Evolutionary conservation across 1,140 invertebrate genomes (phyloP).

Genomic region (Diorhabda elongata): DNA sequence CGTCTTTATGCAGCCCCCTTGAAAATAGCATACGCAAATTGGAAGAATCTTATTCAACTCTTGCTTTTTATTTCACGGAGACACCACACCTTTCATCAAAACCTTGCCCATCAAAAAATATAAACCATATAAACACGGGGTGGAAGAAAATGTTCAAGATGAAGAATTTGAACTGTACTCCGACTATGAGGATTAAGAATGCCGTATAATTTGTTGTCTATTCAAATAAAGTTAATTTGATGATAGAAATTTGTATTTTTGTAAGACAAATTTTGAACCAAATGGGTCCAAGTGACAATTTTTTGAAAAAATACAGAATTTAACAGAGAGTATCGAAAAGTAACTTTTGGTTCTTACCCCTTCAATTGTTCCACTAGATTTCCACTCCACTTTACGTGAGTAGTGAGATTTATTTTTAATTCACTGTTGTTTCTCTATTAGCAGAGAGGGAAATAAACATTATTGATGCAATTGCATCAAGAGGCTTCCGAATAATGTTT

Average conservation of each 20-base stretch:
- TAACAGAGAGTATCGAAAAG: no score
- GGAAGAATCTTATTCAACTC: constrained; percentile 12
- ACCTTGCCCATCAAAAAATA: constrained; percentile 1
- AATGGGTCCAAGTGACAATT: background rate
- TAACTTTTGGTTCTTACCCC: no score
- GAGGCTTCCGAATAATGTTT: no score
- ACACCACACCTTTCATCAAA: constrained; percentile 5
- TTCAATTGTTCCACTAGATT: no score
- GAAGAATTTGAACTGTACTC: constrained; percentile 6
- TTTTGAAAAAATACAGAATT: background rate
- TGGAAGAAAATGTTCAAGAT: constrained; percentile 11
- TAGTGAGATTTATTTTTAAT: no score
- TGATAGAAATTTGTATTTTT: background rate
- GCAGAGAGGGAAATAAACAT: no score
- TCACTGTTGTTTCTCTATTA: no score
- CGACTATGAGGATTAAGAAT: constrained; percentile 7
- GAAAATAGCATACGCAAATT: constrained; percentile 4
- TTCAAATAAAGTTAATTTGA: constrained; percentile 8
- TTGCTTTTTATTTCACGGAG: constrained; percentile 2
- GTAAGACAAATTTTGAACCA: background rate
- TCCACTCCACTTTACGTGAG: no score
- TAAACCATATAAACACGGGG: background rate
- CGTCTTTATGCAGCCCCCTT: background rate
- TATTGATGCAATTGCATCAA: no score
- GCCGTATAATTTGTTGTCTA: background rate